These are phyloP conservation scores for Quadroppia sp. DNA, from an alignment of 2,888 invertebrate species.

Conservation along the genomic window DNA sequence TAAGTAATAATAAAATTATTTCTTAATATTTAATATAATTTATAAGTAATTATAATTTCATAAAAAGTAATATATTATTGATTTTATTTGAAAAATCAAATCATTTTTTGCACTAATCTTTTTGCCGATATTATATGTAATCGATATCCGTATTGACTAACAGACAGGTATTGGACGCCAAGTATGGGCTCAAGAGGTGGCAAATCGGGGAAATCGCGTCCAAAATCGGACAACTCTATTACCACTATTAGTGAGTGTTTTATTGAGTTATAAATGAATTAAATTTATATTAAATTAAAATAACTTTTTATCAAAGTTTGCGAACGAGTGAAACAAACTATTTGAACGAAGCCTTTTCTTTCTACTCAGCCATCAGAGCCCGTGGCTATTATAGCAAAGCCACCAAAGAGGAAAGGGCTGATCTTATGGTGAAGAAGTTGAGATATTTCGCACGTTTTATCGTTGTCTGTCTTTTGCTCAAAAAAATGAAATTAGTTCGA, in stretches of 20 bases:
- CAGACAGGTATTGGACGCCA: slow-evolving; percentile 75
- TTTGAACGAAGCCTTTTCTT: slow-evolving; percentile 90
- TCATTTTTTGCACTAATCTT: neutral
- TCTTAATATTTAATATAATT: neutral
- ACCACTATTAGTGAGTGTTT: slow-evolving; percentile 87
- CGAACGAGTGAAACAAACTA: slow-evolving; percentile 95
- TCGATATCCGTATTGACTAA: neutral
- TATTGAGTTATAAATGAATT: neutral
- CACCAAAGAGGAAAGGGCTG: slow-evolving; percentile 83
- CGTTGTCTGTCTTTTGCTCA: slow-evolving; percentile 86
- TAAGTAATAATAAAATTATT: no score
- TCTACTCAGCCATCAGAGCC: slow-evolving; percentile 90
- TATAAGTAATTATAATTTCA: no score
- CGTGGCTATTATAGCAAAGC: slow-evolving; percentile 91
- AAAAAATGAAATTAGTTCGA: slow-evolving; percentile 85
- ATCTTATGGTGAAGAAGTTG: slow-evolving; percentile 93
- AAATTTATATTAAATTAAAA: neutral
- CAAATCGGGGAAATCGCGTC: slow-evolving; percentile 98
- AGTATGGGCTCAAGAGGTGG: slow-evolving; percentile 94
- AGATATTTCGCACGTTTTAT: slow-evolving; percentile 91
- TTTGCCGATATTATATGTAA: slow-evolving; percentile 3
- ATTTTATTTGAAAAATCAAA: neutral
- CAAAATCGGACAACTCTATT: slow-evolving; percentile 96
- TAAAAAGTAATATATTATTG: no score
- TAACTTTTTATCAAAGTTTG: slow-evolving; percentile 60